These are phyloP conservation scores for Brachyhypopomus occidentalis DNA, from an alignment of 2,113 vertebrate genomes.

Conservation along the genomic window DNA sequence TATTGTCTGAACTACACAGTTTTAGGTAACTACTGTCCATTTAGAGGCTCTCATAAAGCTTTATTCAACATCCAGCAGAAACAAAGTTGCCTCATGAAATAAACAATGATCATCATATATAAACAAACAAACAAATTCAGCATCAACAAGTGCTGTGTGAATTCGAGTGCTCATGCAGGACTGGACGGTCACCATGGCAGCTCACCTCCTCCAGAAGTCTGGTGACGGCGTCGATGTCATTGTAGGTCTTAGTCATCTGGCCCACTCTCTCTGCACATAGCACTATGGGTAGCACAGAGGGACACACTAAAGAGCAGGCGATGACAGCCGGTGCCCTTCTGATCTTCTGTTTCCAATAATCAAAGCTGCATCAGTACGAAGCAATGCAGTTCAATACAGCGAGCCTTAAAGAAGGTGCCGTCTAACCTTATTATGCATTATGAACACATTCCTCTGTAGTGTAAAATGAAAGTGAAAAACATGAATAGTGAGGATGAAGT, in stretches of 20 bases:
- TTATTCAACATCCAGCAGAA: too few relatives aligned
- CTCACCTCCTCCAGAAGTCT: conserved; percentile 96
- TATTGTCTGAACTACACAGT: too few relatives aligned
- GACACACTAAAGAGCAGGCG: neutral
- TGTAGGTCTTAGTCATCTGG: conserved; percentile 99
- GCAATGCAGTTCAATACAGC: neutral
- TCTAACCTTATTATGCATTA: neutral
- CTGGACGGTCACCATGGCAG: too few relatives aligned
- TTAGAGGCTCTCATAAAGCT: too few relatives aligned
- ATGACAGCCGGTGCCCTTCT: neutral
- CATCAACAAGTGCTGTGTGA: neutral
- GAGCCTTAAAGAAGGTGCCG: too few relatives aligned
- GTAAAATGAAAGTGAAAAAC: neutral
- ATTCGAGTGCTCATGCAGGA: too few relatives aligned
- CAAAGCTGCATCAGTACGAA: too few relatives aligned
- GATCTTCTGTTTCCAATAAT: neutral
- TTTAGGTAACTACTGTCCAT: too few relatives aligned
- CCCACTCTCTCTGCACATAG: conserved; percentile 98
- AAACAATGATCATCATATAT: too few relatives aligned
- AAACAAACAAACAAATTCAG: neutral
- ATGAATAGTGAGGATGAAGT: neutral
- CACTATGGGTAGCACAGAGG: conserved; percentile 76
- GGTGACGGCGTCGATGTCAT: conserved; percentile 98
- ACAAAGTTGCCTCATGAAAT: too few relatives aligned
- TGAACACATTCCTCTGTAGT: neutral